Evolutionary conservation across 2,888 invertebrate genomes (phyloP).

Genomic region (Clistopyga incitator): DNA sequence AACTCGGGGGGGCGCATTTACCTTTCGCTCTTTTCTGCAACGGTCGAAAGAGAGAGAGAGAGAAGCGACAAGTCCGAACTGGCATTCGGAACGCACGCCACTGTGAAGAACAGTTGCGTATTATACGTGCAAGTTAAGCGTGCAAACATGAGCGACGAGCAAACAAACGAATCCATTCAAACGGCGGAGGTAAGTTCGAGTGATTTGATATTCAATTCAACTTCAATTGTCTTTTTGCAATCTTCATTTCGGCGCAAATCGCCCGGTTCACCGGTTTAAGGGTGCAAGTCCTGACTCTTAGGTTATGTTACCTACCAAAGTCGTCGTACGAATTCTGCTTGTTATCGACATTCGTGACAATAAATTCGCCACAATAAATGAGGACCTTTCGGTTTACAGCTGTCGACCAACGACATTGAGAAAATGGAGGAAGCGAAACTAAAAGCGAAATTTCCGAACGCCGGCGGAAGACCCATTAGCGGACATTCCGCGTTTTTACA

Average conservation of each 20-base stretch:
- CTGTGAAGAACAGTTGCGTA: constrained; percentile 17
- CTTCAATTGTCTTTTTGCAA: neutral
- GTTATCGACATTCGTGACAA: too few species aligned
- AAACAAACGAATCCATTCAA: constrained; percentile 76
- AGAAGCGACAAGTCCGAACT: constrained; percentile 7
- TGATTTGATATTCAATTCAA: constrained; percentile 3
- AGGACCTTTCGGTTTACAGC: constrained; percentile 75
- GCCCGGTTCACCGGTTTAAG: neutral
- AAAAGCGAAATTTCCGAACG: constrained; percentile 95
- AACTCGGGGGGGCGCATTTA: neutral
- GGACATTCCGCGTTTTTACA: constrained; percentile 97
- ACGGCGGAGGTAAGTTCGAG: constrained; percentile 75
- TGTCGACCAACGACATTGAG: constrained; percentile 90
- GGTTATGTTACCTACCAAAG: constrained; percentile 36
- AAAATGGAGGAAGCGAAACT: constrained; percentile 96
- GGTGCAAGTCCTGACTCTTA: neutral
- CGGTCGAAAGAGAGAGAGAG: constrained; percentile 1
- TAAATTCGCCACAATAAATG: neutral
- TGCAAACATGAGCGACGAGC: constrained; percentile 80
- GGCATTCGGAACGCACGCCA: neutral
- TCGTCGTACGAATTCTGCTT: neutral
- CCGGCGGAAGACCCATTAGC: constrained; percentile 88
- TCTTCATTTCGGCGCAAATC: neutral
- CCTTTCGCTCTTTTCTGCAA: neutral
- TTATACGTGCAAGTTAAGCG: constrained; percentile 64